Evolutionary conservation across 2,113 vertebrate genomes (phyloP), one percentile per base, ranked within the genome.

Genomic region (Heloderma charlesbogerti): DNA sequence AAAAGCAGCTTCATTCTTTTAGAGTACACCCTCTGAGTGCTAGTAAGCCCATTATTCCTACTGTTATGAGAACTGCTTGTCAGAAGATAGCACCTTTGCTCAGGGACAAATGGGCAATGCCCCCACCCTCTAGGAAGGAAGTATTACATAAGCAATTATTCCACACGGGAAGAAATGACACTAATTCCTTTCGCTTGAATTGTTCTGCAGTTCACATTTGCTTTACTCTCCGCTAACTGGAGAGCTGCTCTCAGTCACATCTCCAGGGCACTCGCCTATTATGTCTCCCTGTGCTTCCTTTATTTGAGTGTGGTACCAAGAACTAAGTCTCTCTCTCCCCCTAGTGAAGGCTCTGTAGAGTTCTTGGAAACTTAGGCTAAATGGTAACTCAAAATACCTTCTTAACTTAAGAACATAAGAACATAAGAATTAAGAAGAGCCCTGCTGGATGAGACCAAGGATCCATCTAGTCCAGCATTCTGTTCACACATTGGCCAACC

Each of bases 91-190:
- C 84, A 86, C 63, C 77, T 63, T 80, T 86, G 89, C 63, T 90
- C n/a, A 71, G 89, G 77, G 89, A 90, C 89, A 86, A 86, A 12
- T 40, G 89, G 83, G 63, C 43, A 66, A 57, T 66, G 29, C 66
- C 69, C 45, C 71, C 43, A 29, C 29, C 3, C 43, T 25, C 43
- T 34, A 34, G 63, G 75, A 79, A 86, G 66, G 63, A 71, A 69
- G 84, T 13, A 27, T 90, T 90, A 86, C 89, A 86, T 90, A 90
- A 90, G 89, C 89, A 71, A 90, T 90, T 90, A 67, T 86, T 90
- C 77, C 89, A 86, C 83, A 86, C 71, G 63, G 88, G 77, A 80
- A 86, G 84, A 90, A 90, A 43, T 86, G 84, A 90, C 89, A 86
- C 63, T 86, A 80, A 90, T 86, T 86, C 66, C 63, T 90, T 90